phyloP scores from a whole-genome alignment of 2,113 vertebrate genomes.

The Potamarius usumacintae region DNA sequence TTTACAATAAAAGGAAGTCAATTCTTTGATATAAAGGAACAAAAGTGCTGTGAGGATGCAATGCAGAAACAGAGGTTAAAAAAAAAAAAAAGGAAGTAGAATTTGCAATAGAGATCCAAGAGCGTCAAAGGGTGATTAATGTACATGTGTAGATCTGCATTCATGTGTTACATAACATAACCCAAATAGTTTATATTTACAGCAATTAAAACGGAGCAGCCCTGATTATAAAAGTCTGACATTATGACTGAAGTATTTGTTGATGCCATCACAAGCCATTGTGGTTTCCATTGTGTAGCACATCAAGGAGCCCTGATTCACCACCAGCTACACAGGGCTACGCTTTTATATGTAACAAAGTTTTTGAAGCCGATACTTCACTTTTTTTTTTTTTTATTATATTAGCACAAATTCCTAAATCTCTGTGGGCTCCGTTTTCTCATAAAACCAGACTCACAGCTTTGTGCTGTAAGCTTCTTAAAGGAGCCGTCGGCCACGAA shows the following conservation, averaged over 20 bases:
- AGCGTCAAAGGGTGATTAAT: background rate
- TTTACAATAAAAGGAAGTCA: conserved; percentile 11
- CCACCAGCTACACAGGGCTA: background rate
- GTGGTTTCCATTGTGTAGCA: background rate
- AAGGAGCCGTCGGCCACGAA: background rate
- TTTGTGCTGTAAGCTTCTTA: background rate
- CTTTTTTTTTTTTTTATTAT: background rate
- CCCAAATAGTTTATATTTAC: background rate
- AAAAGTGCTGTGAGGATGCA: background rate
- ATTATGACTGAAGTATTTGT: background rate
- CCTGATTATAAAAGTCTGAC: background rate
- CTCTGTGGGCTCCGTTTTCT: background rate
- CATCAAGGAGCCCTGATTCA: background rate
- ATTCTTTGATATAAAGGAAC: conserved; percentile 20
- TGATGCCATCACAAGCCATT: background rate
- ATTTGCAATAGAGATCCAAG: background rate
- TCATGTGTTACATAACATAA: background rate
- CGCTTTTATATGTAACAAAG: background rate
- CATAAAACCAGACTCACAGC: background rate
- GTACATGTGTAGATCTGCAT: background rate
- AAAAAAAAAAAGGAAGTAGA: conserved; percentile 4
- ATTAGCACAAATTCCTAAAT: background rate
- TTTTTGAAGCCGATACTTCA: background rate
- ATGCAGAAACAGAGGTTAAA: background rate
- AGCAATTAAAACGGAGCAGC: background rate